phyloP scores from a whole-genome alignment of 2,888 invertebrate species.

The Scrobipalpa costella region DNA sequence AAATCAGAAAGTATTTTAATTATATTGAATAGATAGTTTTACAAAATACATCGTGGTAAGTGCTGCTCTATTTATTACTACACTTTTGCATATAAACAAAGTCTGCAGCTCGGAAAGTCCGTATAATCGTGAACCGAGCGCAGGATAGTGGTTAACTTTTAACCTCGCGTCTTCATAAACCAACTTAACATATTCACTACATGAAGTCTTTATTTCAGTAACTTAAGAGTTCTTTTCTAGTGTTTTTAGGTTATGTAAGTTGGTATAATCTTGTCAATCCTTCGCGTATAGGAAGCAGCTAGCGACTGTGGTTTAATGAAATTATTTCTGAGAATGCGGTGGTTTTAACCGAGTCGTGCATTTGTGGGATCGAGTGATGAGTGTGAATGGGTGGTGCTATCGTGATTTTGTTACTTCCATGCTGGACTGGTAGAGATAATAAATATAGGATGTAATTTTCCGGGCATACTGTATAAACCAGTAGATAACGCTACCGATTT shows the following conservation, averaged over 20 bases:
- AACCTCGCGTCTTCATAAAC: constrained; percentile 45
- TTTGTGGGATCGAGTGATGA: constrained; percentile 26
- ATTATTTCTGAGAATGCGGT: constrained; percentile 56
- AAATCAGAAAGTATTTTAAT: too few species aligned
- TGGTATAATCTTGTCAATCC: constrained; percentile 43
- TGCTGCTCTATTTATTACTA: not conserved
- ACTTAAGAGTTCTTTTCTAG: constrained; percentile 23
- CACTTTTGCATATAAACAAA: constrained; percentile 10
- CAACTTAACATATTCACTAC: constrained; percentile 21
- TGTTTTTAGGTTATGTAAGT: not conserved
- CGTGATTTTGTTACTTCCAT: not conserved
- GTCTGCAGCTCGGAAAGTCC: constrained; percentile 30
- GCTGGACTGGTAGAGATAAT: too few species aligned
- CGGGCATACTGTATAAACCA: too few species aligned
- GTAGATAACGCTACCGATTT: too few species aligned
- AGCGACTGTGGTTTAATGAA: constrained; percentile 57
- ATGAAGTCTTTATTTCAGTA: constrained; percentile 14
- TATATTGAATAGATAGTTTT: too few species aligned
- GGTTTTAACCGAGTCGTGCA: constrained; percentile 41
- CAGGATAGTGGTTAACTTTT: constrained; percentile 60
- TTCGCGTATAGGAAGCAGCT: constrained; percentile 54
- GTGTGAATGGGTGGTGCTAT: not conserved
- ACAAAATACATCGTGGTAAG: too few species aligned
- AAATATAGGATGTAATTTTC: too few species aligned
- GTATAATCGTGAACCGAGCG: constrained; percentile 45